Base-by-base conservation (phyloP, 2,797 vertebrate species). In the Dendrocincla tyrannina region DNA sequence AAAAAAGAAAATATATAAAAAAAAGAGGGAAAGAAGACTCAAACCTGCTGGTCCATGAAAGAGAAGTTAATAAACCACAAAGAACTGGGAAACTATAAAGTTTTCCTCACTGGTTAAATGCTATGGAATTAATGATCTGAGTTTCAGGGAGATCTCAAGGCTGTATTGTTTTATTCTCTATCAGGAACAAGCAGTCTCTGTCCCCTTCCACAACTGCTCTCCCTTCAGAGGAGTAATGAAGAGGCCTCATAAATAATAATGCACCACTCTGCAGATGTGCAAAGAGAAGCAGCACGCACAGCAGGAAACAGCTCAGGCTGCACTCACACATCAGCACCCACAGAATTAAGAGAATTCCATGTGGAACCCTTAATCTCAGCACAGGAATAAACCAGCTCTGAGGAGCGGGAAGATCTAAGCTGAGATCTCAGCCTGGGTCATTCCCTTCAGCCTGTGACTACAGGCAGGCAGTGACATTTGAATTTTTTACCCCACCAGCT, bases 31-130 rank as follows among this genome's bases (percentile, higher is more conserved):
- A n/a, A 78, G 50, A 79, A 93, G 79, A 88, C 74, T 84, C 78
- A 27, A 91, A 91, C 58, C 42, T 81, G 41, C 77, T 81, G 82
- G 42, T 81, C 62, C 73, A 66, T 60, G 56, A 42, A 94, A 90
- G 25, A 89, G 47, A 84, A 81, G 77, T 78, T 85, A 91, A 81
- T 86, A 91, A 86, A 90, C n/a, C 47, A 86, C 24, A 41, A 78
- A 83, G 49, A 91, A 63, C 5, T 52, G n/a, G 47, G 67, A 89
- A 72, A 84, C 44, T 62, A 52, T 63, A 55, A 59, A 66, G 47
- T 69, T 80, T 78, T 93, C 55, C 27, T 89, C 70, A 32, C 75
- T 79, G 58, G 33, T 88, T 84, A 78, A 78, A 85, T 27, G 58
- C 56, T 72, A 49, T 37, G 58, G 85, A 91, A 94, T 76, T 62